phyloP scores from a whole-genome alignment of 2,888 invertebrate genomes.

The Platycheirus albimanus region DNA sequence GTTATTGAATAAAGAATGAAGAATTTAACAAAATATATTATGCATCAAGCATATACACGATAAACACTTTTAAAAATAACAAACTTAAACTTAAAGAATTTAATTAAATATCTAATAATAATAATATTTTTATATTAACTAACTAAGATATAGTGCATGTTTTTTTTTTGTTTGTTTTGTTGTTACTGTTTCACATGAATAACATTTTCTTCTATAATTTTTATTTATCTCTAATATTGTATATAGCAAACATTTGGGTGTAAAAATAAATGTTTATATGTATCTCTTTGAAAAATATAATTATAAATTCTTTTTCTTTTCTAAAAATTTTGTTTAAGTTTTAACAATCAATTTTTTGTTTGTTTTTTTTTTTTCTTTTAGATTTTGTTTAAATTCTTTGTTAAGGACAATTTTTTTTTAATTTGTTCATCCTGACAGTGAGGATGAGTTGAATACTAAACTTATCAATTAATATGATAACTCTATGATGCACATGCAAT shows the following conservation, averaged over 20 bases:
- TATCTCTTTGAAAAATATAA: constrained; percentile 62
- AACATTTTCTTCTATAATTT: constrained; percentile 43
- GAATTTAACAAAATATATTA: constrained; percentile 44
- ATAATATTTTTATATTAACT: constrained; percentile 37
- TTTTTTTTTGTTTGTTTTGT: too few species aligned
- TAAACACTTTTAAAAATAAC: constrained; percentile 32
- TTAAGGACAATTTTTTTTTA: constrained; percentile 26
- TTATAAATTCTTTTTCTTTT: constrained; percentile 9
- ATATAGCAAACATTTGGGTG: constrained; percentile 65
- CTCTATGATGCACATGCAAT: constrained; percentile 26
- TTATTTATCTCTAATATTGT: background rate
- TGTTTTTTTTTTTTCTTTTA: constrained; percentile 25
- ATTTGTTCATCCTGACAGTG: constrained; percentile 41
- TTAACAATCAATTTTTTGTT: constrained; percentile 46
- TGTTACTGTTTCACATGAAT: constrained; percentile 33
- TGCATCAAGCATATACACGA: constrained; percentile 20
- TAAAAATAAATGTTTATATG: constrained; percentile 69
- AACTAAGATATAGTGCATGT: constrained; percentile 51
- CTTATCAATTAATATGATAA: constrained; percentile 49
- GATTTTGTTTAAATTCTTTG: too few species aligned
- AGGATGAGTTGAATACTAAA: constrained; percentile 36
- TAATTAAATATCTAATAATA: constrained; percentile 46
- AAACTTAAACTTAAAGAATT: constrained; percentile 54
- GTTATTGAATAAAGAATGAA: constrained; percentile 16
- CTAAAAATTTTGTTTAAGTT: constrained; percentile 2